phyloP scores from a whole-genome alignment of 1,140 invertebrate genomes.

The Onthophagus taurus region DNA sequence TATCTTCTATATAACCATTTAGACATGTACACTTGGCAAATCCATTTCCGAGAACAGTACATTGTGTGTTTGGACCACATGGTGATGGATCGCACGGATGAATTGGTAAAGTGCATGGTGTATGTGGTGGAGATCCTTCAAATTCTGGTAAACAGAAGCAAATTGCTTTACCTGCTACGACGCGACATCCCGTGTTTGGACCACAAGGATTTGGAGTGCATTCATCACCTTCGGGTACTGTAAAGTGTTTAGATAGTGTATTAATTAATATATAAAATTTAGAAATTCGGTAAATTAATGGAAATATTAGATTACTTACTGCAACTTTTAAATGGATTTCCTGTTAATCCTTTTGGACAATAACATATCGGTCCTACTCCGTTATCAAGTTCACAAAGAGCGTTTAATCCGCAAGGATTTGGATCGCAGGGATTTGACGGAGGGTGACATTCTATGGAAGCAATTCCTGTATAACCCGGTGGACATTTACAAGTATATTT shows the following conservation, averaged over 20 bases:
- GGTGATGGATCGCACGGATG: constrained; percentile 78
- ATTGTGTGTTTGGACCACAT: constrained; percentile 82
- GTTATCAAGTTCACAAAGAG: constrained; percentile 75
- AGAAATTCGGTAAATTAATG: background rate
- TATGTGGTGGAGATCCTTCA: constrained; percentile 71
- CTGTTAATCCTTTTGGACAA: constrained; percentile 80
- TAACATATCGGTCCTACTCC: constrained; percentile 82
- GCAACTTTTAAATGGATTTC: constrained; percentile 85
- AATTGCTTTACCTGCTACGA: constrained; percentile 56
- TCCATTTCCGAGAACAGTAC: constrained; percentile 67
- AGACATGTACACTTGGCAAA: constrained; percentile 81
- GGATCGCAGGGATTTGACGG: constrained; percentile 64
- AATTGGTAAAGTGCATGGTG: constrained; percentile 52
- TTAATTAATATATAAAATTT: constrained; percentile 8
- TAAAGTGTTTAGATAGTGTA: constrained; percentile 28
- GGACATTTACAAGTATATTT: constrained; percentile 66
- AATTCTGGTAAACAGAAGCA: constrained; percentile 83
- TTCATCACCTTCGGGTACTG: constrained; percentile 79
- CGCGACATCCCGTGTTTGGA: constrained; percentile 66
- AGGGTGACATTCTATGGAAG: constrained; percentile 49
- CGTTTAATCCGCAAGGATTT: constrained; percentile 75
- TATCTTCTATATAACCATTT: constrained; percentile 72
- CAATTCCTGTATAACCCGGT: constrained; percentile 63
- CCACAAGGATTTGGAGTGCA: constrained; percentile 80
- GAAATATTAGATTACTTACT: constrained; percentile 53